A percentile compares a stretch with the other conserved stretches of the same genome.
Conservation (phyloP, 2,113 vertebrate species). For the Sinocyclocheilus rhinocerous region DNA sequence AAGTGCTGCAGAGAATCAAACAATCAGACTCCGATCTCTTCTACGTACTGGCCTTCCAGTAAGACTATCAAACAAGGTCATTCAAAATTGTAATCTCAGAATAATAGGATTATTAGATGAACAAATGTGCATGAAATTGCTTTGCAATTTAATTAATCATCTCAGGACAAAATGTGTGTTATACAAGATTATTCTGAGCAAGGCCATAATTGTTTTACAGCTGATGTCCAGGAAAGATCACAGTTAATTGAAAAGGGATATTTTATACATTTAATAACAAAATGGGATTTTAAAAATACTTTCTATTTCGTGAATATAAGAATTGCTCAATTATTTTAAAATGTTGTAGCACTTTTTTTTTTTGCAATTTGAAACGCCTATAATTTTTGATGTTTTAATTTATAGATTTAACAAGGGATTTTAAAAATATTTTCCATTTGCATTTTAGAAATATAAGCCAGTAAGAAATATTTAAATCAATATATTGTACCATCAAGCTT, state of each 20-base stretch:
- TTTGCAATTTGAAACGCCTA: too few species aligned
- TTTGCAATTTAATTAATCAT: constrained; percentile 14
- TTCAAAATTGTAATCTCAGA: constrained; percentile 9
- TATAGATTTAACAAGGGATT: too few species aligned
- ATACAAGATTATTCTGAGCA: not conserved
- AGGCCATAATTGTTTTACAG: not conserved
- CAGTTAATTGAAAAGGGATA: not conserved
- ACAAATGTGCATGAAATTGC: constrained; percentile 22
- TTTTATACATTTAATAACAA: not conserved
- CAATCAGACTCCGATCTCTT: constrained; percentile 37
- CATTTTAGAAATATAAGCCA: not conserved
- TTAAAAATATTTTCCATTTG: not conserved
- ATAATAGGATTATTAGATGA: constrained; percentile 39
- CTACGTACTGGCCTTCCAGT: constrained; percentile 44
- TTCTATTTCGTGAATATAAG: not conserved
- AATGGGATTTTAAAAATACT: not conserved
- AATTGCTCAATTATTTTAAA: not conserved
- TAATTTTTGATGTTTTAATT: too few species aligned
- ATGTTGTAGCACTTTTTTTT: too few species aligned
- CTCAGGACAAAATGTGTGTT: constrained; percentile 19
- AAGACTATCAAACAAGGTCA: constrained; percentile 32
- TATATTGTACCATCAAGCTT: not conserved
- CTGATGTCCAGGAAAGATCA: not conserved
- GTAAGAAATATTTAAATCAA: not conserved
- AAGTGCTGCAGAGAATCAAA: constrained; percentile 43